Evolutionary conservation across 2,113 vertebrate genomes (phyloP).

Genomic region (Sylvia atricapilla): DNA sequence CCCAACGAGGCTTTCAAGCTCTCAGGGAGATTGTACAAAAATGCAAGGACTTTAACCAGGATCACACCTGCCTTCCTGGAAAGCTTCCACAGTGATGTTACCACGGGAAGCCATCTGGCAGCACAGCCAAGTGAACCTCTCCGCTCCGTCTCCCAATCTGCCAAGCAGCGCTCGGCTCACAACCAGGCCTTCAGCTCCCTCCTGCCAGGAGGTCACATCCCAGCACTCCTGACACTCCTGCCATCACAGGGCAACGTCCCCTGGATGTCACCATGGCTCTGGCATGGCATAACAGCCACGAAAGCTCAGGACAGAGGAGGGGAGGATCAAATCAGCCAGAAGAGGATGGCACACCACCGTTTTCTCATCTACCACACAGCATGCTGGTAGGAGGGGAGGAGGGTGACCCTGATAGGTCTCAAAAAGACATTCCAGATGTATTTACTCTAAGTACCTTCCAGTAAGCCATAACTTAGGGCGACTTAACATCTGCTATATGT

Average conservation of each 20-base stretch:
- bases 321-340: background rate
- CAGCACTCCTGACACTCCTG: background rate
- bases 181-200: background rate
- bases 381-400: background rate
- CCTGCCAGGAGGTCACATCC: background rate
- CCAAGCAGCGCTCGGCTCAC: background rate
- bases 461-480: background rate
- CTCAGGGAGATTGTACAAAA: background rate
- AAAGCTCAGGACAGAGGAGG: background rate
- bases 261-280: background rate
- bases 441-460: background rate
- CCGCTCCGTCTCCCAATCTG: accelerated
- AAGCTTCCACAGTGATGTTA: background rate
- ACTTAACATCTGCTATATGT: background rate
- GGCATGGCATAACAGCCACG: accelerated
- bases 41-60: background rate
- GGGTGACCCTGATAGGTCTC: background rate
- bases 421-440: background rate
- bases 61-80: background rate
- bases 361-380: background rate
- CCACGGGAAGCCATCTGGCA: background rate
- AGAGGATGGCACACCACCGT: accelerated
- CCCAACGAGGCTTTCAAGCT: background rate
- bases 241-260: accelerated
- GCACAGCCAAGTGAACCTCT: background rate